Conservation (phyloP, 1,140 invertebrate species). For the Drosophila fuyamai region DNA sequence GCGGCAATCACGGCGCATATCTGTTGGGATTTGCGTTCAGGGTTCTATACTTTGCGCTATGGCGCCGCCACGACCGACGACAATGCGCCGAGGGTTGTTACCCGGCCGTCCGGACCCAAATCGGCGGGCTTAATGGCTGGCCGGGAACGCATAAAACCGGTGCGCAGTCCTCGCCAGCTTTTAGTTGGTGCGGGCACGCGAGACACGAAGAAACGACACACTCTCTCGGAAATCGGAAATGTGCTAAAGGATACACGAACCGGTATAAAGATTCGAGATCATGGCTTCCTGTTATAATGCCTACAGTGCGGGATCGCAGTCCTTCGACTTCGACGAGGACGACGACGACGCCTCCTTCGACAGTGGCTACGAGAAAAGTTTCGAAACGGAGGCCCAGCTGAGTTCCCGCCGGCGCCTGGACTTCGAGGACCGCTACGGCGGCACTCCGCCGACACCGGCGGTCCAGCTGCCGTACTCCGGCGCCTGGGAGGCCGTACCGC, state of each 20-base stretch:
- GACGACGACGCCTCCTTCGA: constrained; percentile 89
- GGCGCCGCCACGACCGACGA: constrained; percentile 84
- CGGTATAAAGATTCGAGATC: constrained; percentile 26
- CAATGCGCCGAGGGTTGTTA: constrained; percentile 82
- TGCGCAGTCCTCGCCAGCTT: constrained; percentile 66
- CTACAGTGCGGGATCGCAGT: constrained; percentile 72
- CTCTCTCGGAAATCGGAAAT: constrained; percentile 38
- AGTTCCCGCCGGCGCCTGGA: constrained; percentile 70
- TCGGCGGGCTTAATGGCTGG: constrained; percentile 76
- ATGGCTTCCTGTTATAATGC: constrained; percentile 82
- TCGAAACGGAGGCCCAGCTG: constrained; percentile 82
- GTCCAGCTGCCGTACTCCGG: constrained; percentile 35
- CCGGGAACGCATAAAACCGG: constrained; percentile 74
- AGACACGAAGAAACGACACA: constrained; percentile 43
- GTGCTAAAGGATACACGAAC: constrained; percentile 14
- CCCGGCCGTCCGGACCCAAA: constrained; percentile 56
- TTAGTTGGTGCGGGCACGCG: constrained; percentile 83
- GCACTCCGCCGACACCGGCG: constrained; percentile 12
- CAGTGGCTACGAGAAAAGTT: constrained; percentile 89
- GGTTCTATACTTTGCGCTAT: constrained; percentile 50
- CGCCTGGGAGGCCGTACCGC: constrained; percentile 47
- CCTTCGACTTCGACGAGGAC: constrained; percentile 87
- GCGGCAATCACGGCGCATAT: constrained; percentile 76
- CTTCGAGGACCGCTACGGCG: constrained; percentile 56
- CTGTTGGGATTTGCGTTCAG: constrained; percentile 73